Evolutionary conservation across 2,797 vertebrate genomes (phyloP).

Genomic region (Acanthiza pusilla): DNA sequence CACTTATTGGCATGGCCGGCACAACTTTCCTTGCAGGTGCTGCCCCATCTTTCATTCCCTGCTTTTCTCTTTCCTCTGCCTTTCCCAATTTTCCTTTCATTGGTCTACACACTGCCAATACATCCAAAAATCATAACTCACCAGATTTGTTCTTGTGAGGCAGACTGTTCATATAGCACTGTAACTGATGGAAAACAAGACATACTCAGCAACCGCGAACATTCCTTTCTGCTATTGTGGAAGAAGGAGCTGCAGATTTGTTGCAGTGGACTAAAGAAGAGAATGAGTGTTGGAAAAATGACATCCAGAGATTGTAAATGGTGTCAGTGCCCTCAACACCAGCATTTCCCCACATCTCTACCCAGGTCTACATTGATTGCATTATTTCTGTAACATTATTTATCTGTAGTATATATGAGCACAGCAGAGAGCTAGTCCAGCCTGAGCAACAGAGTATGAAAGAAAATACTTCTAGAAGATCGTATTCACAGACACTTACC

Average conservation of each 20-base stretch:
- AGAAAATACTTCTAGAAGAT: not conserved
- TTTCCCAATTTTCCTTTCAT: not conserved
- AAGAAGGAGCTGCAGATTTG: not conserved
- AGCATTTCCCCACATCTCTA: accelerated
- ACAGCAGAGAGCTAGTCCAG: not conserved
- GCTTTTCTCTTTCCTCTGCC: not conserved
- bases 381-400: not conserved
- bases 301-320: not conserved
- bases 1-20: not conserved
- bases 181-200: not conserved
- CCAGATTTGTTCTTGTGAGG: not conserved
- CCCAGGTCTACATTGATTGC: not conserved
- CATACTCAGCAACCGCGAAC: not conserved
- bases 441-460: accelerated
- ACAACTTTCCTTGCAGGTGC: not conserved
- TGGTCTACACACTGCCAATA: not conserved
- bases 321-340: not conserved
- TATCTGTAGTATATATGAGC: not conserved
- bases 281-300: not conserved
- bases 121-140: not conserved
- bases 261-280: not conserved
- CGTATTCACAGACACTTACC: not conserved
- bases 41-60: not conserved
- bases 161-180: not conserved
- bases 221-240: not conserved